Percentiles rank a stretch among this genome's conserved stretches.
Evolutionary conservation across 2,113 vertebrate species (phyloP).

Genomic region (Muntiacus reevesi): DNA sequence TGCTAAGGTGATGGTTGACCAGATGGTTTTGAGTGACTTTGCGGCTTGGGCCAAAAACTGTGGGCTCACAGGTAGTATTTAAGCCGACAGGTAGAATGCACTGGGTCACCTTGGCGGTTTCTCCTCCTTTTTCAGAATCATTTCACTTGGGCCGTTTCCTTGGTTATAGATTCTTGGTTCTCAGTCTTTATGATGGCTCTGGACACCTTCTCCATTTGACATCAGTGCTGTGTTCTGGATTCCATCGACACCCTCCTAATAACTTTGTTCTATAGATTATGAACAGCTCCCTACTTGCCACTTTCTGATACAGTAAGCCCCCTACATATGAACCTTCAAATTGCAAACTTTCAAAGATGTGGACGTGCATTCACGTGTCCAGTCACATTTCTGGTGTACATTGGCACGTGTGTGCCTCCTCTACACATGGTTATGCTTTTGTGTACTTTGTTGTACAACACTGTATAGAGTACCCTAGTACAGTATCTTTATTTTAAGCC

Average conservation of each 20-base stretch:
- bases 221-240: not conserved
- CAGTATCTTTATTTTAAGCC: not conserved
- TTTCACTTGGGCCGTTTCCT: not conserved
- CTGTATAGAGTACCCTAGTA: not conserved
- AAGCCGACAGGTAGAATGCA: not conserved
- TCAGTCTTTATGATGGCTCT: not conserved
- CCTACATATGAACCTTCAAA: not conserved
- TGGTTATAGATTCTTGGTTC: not conserved
- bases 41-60: not conserved
- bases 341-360: not conserved
- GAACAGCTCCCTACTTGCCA: not conserved
- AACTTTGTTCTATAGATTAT: not conserved
- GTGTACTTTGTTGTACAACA: not conserved
- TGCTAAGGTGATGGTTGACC: not conserved
- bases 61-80: not conserved
- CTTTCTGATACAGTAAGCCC: not conserved
- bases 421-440: not conserved
- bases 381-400: not conserved
- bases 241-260: too few species aligned
- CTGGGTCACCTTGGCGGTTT: not conserved
- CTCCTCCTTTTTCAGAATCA: not conserved
- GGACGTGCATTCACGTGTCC: rapidly evolving
- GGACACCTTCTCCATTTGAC: not conserved
- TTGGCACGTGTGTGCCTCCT: rapidly evolving
- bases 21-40: not conserved